phyloP scores from a whole-genome alignment of 1,140 invertebrate species.

The Aphelenchoides fujianensis region DNA sequence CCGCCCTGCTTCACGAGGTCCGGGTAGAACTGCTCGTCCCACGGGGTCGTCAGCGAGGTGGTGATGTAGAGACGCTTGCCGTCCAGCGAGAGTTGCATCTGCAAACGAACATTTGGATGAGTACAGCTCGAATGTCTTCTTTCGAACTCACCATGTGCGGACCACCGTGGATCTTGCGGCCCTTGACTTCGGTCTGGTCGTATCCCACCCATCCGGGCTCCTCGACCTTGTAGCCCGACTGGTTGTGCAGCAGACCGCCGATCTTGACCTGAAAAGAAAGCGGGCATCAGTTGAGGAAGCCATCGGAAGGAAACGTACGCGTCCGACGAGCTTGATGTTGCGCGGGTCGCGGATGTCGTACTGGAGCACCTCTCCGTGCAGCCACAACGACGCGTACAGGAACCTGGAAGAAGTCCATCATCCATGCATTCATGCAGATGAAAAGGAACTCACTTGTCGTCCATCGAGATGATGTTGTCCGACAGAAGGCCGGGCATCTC shows the following conservation, averaged over 20 bases:
- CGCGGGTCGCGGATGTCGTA: conserved; percentile 82
- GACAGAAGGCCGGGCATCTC: conserved; percentile 78
- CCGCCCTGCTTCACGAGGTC: conserved; percentile 77
- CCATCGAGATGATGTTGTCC: conserved; percentile 87
- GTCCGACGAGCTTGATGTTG: conserved; percentile 78
- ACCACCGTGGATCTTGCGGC: conserved; percentile 74
- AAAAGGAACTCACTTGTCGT: conserved; percentile 87
- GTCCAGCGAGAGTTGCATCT: conserved; percentile 87
- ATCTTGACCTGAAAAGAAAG: conserved; percentile 70
- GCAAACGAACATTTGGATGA: too few species aligned
- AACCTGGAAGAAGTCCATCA: too few species aligned
- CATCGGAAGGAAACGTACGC: too few species aligned
- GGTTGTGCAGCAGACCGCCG: conserved; percentile 25
- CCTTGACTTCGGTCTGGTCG: conserved; percentile 75
- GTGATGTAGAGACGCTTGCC: conserved; percentile 88
- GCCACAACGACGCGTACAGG: conserved; percentile 85
- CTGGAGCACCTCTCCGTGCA: conserved; percentile 80
- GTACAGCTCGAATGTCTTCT: too few species aligned
- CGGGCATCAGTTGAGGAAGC: too few species aligned
- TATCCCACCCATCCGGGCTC: conserved; percentile 62
- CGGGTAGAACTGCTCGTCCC: conserved; percentile 93
- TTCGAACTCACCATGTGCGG: conserved; percentile 98
- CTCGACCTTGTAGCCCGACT: background rate
- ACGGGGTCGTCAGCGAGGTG: conserved; percentile 81
- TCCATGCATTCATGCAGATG: too few species aligned